Percentiles rank a stretch among this genome's conserved stretches.
phyloP scores from a whole-genome alignment of 2,797 vertebrate species.

The Malacoctenus gilli region DNA sequence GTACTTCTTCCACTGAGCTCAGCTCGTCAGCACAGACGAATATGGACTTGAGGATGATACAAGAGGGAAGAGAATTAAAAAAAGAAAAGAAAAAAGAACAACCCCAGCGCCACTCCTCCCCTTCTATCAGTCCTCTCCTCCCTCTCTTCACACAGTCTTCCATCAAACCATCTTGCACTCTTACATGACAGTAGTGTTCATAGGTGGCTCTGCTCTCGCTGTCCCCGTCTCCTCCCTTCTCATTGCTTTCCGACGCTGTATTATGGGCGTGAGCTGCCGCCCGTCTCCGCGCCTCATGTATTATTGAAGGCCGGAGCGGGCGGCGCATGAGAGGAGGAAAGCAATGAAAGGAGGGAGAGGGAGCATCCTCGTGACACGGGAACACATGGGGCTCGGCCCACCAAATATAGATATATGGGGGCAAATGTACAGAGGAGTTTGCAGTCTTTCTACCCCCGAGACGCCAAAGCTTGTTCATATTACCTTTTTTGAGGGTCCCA shows the following conservation, averaged over 20 bases:
- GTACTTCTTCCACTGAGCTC: slow-evolving; percentile 85
- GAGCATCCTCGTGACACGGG: slow-evolving; percentile 33
- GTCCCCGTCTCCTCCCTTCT: slow-evolving; percentile 39
- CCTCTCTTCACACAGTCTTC: slow-evolving; percentile 70
- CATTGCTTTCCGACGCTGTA: slow-evolving; percentile 50
- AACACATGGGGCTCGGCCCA: slow-evolving; percentile 27
- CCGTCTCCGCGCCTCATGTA: slow-evolving; percentile 68
- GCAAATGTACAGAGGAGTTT: slow-evolving; percentile 40
- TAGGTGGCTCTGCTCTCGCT: slow-evolving; percentile 56
- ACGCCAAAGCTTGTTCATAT: slow-evolving; percentile 69
- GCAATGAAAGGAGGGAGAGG: slow-evolving; percentile 32
- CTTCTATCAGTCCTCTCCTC: slow-evolving; percentile 54
- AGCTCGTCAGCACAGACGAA: slow-evolving; percentile 53
- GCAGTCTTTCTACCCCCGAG: slow-evolving; percentile 61
- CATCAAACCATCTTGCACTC: slow-evolving; percentile 74
- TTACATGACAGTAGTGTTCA: slow-evolving; percentile 64
- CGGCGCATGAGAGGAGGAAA: slow-evolving; percentile 40
- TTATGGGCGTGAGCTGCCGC: slow-evolving; percentile 39
- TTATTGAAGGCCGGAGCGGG: slow-evolving; percentile 65
- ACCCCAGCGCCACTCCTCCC: slow-evolving; percentile 54
- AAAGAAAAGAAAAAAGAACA: slow-evolving; percentile 61
- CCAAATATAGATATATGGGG: slow-evolving; percentile 18
- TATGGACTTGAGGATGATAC: slow-evolving; percentile 66
- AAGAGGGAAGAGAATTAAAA: slow-evolving; percentile 57
- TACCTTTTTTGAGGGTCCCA: slow-evolving; percentile 64